Base-by-base conservation (phyloP, 2,888 invertebrate species). In the Noctua fimbriata region DNA sequence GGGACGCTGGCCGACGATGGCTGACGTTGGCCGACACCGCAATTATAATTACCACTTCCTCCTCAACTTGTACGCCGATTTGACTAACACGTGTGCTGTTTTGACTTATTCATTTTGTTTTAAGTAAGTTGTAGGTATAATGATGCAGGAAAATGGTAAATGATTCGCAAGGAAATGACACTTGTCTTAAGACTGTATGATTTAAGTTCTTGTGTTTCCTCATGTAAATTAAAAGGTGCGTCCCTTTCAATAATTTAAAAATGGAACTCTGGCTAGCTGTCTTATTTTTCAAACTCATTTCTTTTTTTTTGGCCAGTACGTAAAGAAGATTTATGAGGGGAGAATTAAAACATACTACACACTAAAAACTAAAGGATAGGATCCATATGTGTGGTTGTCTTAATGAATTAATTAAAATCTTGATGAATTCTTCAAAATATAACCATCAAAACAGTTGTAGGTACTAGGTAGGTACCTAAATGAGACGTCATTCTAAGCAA, bases 1-100 rank as follows among this genome's bases (percentile, higher is more conserved):
- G 88, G 88, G 83, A 85, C 82, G 86, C 60, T 84, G 83, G 79
- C 71, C 79, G 83, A 73, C 84, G 36, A 12, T 82, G 52, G 82
- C 47, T 49, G 82, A 82, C 79, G 84, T 52, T 84, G 81, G 81
- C 75, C 79, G 79, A 76, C 86, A 88, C 91, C 86, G 86, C 88
- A 91, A 92, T 92, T 93, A 92, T 92, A 94, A 94, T 91, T 93
- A 93, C 88, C 84, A 84, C 89, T 91, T 94, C 91, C 91, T 92
- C 91, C 89, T 91, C 91, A 91, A 92, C 89, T 88, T 89, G 87
- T 90, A 89, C 89, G 84, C 85, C 85, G 89, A 90, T 92, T 87
- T 84, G 69, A 83, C 70, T 60, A 78, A 86, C 81, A 85, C 81
- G 76, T 81, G 77, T 76, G 73, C 69, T 76, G 70, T 81, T 83